A percentile compares a stretch with the other conserved stretches of the same genome.
phyloP scores from a whole-genome alignment of 2,797 vertebrate genomes.

The Dallia pectoralis region DNA sequence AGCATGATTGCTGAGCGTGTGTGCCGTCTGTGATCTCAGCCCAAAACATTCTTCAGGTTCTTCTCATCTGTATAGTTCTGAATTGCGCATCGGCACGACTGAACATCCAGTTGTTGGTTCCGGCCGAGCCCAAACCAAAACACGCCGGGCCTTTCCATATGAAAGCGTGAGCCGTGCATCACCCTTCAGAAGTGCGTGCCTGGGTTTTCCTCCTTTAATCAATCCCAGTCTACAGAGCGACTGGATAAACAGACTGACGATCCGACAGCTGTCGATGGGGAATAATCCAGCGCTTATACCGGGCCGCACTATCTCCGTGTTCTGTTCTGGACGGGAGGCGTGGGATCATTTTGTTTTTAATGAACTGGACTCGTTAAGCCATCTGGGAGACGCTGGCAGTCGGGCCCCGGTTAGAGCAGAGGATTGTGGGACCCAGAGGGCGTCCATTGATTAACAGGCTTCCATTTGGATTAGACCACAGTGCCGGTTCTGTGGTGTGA shows the following conservation, averaged over 20 bases:
- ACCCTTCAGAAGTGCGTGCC: constrained; percentile 21
- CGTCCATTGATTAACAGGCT: constrained; percentile 64
- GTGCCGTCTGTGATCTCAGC: constrained; percentile 10
- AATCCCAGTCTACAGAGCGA: constrained; percentile 35
- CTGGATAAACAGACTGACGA: constrained; percentile 48
- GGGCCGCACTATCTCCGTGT: constrained; percentile 42
- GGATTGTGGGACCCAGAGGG: constrained; percentile 42
- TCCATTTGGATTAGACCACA: constrained; percentile 57
- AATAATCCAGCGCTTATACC: constrained; percentile 63
- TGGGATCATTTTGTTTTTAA: constrained; percentile 59
- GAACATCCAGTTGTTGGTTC: constrained; percentile 7
- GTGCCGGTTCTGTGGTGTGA: constrained; percentile 33
- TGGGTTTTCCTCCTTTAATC: constrained; percentile 40
- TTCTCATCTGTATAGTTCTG: not conserved
- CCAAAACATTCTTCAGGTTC: not conserved
- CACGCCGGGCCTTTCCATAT: constrained; percentile 8
- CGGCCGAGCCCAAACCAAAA: constrained; percentile 5
- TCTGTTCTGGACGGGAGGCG: constrained; percentile 32
- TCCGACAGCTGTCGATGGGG: constrained; percentile 68
- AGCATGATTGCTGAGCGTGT: not conserved
- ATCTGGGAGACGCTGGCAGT: constrained; percentile 56
- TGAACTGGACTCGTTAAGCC: constrained; percentile 63
- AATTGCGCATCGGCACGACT: not conserved
- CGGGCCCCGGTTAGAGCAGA: constrained; percentile 39
- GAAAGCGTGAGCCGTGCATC: constrained; percentile 12